Conservation (phyloP, 2,113 vertebrate species). For the Megalops atlanticus region DNA sequence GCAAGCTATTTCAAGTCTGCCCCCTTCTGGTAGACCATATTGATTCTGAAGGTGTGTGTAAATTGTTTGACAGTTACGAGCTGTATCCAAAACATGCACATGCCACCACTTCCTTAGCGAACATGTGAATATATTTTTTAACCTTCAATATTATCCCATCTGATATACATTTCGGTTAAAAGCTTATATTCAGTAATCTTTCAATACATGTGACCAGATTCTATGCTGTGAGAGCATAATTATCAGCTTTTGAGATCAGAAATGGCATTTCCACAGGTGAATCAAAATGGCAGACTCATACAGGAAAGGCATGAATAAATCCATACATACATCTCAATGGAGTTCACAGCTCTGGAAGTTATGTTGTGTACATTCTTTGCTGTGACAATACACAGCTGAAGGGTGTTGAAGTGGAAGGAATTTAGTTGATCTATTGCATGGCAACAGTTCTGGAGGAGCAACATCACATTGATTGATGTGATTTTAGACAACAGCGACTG, state of each 20-base stretch:
- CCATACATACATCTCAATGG: conserved; percentile 12
- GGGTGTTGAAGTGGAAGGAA: neutral
- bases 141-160: no score
- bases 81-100: no score
- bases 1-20: neutral
- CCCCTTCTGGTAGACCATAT: neutral
- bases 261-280: neutral
- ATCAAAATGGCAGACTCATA: neutral
- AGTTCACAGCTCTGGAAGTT: neutral
- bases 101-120: no score
- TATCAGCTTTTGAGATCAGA: neutral
- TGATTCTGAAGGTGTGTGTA: neutral
- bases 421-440: neutral
- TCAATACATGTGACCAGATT: no score
- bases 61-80: neutral
- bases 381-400: neutral
- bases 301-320: conserved; percentile 6
- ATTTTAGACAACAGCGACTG: neutral
- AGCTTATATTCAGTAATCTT: no score
- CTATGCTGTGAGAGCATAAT: no score
- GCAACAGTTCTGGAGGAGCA: no score
- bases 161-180: no score
- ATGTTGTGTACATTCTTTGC: neutral
- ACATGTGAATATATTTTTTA: no score
- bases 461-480: neutral